Percentiles rank a stretch among this genome's conserved stretches.
Conservation (phyloP, 2,113 vertebrate genomes). For the Xenopus laevis region DNA sequence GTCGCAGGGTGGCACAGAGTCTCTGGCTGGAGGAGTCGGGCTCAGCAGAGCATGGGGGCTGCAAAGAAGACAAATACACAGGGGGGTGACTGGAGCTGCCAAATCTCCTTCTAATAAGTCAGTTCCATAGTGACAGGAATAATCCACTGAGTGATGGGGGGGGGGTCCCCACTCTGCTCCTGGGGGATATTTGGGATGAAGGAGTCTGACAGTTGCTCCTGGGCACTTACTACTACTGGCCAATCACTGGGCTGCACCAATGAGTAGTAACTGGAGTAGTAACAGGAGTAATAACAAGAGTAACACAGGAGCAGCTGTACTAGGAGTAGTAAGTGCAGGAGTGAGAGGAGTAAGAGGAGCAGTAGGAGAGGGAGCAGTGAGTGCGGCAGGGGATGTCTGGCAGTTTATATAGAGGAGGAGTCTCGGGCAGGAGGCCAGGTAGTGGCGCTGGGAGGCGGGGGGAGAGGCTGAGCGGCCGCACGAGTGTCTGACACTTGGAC, state of each 20-base stretch:
- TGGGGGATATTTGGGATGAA: not conserved
- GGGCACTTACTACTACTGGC: no score
- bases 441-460: constrained; percentile 57
- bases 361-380: not conserved
- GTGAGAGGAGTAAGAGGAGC: not conserved
- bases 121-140: no score
- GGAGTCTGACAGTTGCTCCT: no score
- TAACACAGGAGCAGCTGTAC: no score
- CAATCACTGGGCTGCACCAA: no score
- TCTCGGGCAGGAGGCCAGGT: constrained; percentile 64
- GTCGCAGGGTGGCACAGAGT: constrained; percentile 28
- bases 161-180: not conserved
- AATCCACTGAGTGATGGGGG: not conserved
- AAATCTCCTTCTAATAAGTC: no score
- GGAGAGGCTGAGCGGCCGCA: constrained; percentile 56
- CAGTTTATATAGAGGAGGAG: constrained; percentile 87
- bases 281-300: no score
- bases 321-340: no score
- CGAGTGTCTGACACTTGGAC: constrained; percentile 66
- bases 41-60: constrained; percentile 23
- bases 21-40: not conserved
- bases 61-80: constrained; percentile 42
- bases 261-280: no score
- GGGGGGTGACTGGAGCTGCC: constrained; percentile 66
- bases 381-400: not conserved